A percentile compares a stretch with the other conserved stretches of the same genome.
These are phyloP conservation scores for Oreochromis mossambicus DNA, from an alignment of 2,797 vertebrate genomes.

Conservation along the genomic window DNA sequence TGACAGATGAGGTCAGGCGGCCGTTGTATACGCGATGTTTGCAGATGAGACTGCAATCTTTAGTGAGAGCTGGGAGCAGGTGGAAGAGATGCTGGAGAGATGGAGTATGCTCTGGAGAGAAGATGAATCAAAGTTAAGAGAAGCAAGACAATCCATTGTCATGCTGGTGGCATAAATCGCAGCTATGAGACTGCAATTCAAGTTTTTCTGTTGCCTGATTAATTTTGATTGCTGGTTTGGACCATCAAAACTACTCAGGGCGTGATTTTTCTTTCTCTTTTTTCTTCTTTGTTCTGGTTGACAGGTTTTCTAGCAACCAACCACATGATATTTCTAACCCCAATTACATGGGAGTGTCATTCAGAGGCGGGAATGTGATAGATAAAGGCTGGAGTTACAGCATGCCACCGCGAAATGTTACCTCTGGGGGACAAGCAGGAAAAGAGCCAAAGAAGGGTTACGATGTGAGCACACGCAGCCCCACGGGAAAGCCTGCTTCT, in stretches of 20 bases:
- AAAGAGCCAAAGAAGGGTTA: constrained; percentile 78
- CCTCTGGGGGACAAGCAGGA: constrained; percentile 53
- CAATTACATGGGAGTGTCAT: constrained; percentile 81
- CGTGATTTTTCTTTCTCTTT: background rate
- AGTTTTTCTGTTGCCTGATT: background rate
- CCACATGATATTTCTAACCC: constrained; percentile 85
- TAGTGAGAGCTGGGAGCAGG: background rate
- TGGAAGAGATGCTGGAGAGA: background rate
- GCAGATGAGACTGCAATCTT: background rate
- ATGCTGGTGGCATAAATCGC: background rate
- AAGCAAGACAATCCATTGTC: background rate
- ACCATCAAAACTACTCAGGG: background rate
- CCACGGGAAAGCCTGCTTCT: constrained; percentile 63
- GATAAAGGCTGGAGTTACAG: constrained; percentile 85
- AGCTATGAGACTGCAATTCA: background rate
- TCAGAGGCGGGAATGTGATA: constrained; percentile 61
- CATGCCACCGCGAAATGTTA: constrained; percentile 68
- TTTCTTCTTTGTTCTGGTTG: background rate
- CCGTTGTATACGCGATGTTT: background rate
- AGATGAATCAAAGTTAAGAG: background rate
- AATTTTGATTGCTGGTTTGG: background rate
- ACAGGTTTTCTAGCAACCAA: constrained; percentile 59
- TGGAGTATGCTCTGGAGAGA: background rate
- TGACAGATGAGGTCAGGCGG: background rate
- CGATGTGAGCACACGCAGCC: constrained; percentile 57